Conservation (phyloP, 2,797 vertebrate genomes). For the Gallirallus australis region DNA sequence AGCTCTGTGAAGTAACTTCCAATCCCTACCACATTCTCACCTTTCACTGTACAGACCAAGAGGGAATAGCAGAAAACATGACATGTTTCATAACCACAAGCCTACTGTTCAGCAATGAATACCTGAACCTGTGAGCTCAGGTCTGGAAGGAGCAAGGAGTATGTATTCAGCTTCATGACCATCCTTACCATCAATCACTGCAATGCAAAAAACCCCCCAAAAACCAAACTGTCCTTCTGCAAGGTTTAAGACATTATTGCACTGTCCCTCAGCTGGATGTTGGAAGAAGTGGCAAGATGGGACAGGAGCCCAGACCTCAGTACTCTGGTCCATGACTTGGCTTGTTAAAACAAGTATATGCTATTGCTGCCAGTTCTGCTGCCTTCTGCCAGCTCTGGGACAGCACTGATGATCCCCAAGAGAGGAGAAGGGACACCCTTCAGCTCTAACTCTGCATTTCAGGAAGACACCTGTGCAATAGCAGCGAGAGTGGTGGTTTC, state of each 20-base stretch:
- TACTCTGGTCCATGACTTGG: background rate
- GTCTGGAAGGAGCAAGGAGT: background rate
- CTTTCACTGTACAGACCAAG: background rate
- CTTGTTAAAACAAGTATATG: fast-evolving
- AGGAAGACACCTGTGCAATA: background rate
- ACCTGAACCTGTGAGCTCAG: background rate
- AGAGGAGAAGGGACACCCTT: background rate
- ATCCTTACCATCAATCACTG: background rate
- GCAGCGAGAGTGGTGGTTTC: background rate
- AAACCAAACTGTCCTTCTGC: background rate
- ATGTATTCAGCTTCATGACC: background rate
- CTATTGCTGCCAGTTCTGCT: background rate
- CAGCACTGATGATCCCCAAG: background rate
- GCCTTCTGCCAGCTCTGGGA: background rate
- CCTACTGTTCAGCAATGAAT: background rate
- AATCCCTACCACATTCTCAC: background rate
- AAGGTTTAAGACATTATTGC: background rate
- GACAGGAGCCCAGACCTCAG: background rate
- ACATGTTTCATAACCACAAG: background rate
- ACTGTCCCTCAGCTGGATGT: background rate
- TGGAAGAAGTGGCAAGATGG: background rate
- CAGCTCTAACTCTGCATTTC: background rate
- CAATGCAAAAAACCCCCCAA: background rate
- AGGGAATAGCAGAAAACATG: background rate
- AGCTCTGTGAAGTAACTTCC: slow-evolving; percentile 4